Base-by-base conservation (phyloP, 2,797 vertebrate species). In the Anas acuta region DNA sequence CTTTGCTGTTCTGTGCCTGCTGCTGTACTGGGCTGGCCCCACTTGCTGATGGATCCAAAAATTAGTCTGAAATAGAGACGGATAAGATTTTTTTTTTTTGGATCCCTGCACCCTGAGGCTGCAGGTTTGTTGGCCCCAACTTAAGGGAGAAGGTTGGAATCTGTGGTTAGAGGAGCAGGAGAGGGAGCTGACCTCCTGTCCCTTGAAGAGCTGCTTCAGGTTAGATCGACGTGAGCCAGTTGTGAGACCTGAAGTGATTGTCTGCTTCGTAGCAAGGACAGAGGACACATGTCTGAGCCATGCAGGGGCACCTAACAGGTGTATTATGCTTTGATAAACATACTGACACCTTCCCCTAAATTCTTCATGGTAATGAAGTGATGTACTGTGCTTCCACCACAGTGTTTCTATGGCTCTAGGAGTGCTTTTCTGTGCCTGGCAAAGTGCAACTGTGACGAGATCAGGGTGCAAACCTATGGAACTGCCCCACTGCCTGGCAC, bases 141-240 rank as follows among this genome's bases (percentile, higher is more conserved):
- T 61, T 18, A 35, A 49, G 47, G 16, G 47, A 84, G 35, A 43
- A 80, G 17, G 2, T 7, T 56, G 56, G 66, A 79, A 53, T 9
- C 19, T 41, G 14, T 5, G 71, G 28, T 61, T 49, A 35, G 41
- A 89, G 32, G 5, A 89, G 8, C 19, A 61, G 70, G 54, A 61
- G 25, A 25, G 57, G 16, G 41, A 71, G 26, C 35, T 69, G 6
- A 20, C 10, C 62, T 83, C 28, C 26, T 51, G 9, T 2, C 4
- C 17, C 22, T 67, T 72, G 21, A 58, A 81, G 20, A 77, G 9
- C 20, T 0, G 0, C n/a, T 76, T 80, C 39, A 12, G 41, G 9
- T 73, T 35, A 84, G 33, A 47, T 53, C 1, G 4, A 7, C 1
- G 0, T 41, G 61, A 74, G 25, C 1, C 4, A 37, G 30, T 69